Evolutionary conservation across 37 sponge, comb jelly and placozoan genomes (phyloP).

Genomic region (Geodia barretti): DNA sequence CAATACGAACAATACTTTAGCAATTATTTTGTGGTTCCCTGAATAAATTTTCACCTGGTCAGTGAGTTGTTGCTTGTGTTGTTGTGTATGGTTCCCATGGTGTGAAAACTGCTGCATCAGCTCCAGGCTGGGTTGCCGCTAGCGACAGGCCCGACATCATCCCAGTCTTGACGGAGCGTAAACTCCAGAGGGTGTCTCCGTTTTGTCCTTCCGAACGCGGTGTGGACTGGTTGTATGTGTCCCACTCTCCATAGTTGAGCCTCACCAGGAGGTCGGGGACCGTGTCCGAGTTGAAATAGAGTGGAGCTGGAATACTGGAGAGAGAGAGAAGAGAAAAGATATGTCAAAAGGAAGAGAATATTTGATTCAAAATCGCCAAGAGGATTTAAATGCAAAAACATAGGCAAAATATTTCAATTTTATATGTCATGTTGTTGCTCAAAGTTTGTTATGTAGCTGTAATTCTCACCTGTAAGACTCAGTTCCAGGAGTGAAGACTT

Average conservation of each 20-base stretch:
- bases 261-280: slow-evolving; percentile 71
- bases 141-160: slow-evolving; percentile 53
- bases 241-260: slow-evolving; percentile 67
- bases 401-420: not conserved
- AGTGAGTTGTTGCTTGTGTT: not conserved
- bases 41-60: not conserved
- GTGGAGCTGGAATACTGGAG: slow-evolving; percentile 71
- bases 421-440: not conserved
- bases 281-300: slow-evolving; percentile 64
- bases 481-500: slow-evolving; percentile 48
- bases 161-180: slow-evolving; percentile 36
- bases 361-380: too few species aligned
- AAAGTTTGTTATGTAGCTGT: not conserved
- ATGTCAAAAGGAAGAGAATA: too few species aligned
- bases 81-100: slow-evolving; percentile 25
- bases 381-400: too few species aligned
- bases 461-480: slow-evolving; percentile 74
- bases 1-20: too few species aligned
- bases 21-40: too few species aligned
- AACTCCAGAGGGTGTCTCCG: slow-evolving; percentile 62
- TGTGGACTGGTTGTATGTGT: slow-evolving; percentile 27
- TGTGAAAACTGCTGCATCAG: slow-evolving; percentile 64
- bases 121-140: slow-evolving; percentile 20
- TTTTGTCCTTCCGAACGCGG: slow-evolving; percentile 50
- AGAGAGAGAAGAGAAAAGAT: not conserved